phyloP scores from a whole-genome alignment of 1,140 invertebrate genomes.

The Popillia japonica region DNA sequence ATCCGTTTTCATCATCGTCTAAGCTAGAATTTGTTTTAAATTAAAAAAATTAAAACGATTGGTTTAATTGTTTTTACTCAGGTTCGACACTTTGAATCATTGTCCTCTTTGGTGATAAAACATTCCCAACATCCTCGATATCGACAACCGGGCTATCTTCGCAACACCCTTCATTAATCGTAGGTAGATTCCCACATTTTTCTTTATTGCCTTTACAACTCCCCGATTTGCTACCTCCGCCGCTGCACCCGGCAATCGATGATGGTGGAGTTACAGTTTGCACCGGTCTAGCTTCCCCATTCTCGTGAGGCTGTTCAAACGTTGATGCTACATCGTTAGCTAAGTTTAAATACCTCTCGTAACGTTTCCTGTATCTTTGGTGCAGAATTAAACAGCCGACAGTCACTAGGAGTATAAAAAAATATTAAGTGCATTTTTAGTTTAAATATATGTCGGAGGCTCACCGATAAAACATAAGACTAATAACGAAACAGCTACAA shows the following conservation, averaged over 20 bases:
- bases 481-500: conserved; percentile 71
- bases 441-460: conserved; percentile 44
- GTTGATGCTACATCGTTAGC: conserved; percentile 54
- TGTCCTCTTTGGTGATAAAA: neutral
- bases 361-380: conserved; percentile 66
- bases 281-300: neutral
- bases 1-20: conserved; percentile 18
- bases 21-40: neutral
- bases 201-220: neutral
- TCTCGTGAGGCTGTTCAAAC: conserved; percentile 38
- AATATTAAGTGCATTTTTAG: too few species aligned
- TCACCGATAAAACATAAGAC: conserved; percentile 74
- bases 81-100: neutral
- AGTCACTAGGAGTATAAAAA: too few species aligned
- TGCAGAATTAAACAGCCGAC: conserved; percentile 78
- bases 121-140: conserved; percentile 72
- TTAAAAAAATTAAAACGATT: neutral
- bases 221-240: conserved; percentile 44
- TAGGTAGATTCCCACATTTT: conserved; percentile 52
- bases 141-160: conserved; percentile 66
- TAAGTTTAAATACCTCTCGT: conserved; percentile 61
- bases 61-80: neutral
- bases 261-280: neutral
- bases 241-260: conserved; percentile 49
- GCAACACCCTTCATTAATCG: conserved; percentile 54